These are phyloP conservation scores for Geococcyx californianus DNA, from an alignment of 2,113 vertebrate species.

Conservation along the genomic window DNA sequence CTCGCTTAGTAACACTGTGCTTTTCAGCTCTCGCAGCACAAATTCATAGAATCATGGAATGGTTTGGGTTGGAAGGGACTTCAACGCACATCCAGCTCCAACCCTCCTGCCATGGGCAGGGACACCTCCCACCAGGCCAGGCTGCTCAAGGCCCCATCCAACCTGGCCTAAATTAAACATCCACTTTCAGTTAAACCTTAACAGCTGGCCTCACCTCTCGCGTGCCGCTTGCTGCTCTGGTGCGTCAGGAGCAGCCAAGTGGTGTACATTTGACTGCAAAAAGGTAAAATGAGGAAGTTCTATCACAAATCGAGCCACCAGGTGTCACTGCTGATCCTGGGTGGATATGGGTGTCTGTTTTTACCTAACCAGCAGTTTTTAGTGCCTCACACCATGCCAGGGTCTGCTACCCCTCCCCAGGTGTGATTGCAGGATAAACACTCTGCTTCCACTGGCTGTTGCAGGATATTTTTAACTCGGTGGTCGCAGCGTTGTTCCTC, in stretches of 20 bases:
- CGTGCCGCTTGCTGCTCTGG: not conserved
- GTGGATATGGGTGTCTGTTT: not conserved
- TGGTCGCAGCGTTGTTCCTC: slow-evolving; percentile 76
- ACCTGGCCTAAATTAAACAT: too few relatives aligned
- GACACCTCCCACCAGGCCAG: too few relatives aligned
- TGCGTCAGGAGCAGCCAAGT: not conserved
- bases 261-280: not conserved
- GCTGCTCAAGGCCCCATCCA: too few relatives aligned
- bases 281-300: not conserved
- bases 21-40: too few relatives aligned
- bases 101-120: too few relatives aligned
- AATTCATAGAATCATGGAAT: too few relatives aligned
- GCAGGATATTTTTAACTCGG: slow-evolving; percentile 86
- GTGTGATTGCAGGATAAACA: not conserved
- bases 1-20: too few relatives aligned
- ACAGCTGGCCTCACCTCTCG: not conserved
- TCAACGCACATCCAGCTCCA: too few relatives aligned
- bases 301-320: not conserved
- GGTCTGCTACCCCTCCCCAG: not conserved
- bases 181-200: fast-evolving
- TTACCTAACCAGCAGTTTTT: not conserved
- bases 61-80: too few relatives aligned
- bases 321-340: not conserved
- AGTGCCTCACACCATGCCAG: fast-evolving
- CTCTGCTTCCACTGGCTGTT: slow-evolving; percentile 24